Evolutionary conservation across 2,797 vertebrate genomes (phyloP).

Genomic region (Lophura swinhoii): DNA sequence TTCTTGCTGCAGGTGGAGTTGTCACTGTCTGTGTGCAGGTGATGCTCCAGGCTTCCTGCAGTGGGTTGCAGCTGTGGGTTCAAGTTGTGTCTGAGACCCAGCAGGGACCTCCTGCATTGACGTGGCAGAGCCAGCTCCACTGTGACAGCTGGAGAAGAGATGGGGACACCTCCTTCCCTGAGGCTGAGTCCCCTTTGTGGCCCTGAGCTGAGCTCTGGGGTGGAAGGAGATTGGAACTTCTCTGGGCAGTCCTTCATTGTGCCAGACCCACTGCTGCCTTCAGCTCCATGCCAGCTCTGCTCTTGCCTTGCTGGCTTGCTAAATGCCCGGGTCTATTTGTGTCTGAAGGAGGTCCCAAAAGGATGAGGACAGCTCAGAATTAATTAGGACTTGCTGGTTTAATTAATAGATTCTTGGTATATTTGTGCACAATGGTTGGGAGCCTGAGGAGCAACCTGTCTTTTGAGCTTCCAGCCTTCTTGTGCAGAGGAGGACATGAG

Average conservation of each 20-base stretch:
- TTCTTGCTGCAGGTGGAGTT: neutral
- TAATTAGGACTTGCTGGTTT: conserved; percentile 55
- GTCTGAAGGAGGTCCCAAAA: conserved; percentile 9
- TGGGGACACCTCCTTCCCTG: neutral
- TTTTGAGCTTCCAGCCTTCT: neutral
- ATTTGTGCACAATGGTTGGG: neutral
- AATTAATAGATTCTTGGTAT: conserved; percentile 19
- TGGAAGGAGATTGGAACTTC: neutral
- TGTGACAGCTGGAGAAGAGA: neutral
- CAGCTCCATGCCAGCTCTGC: neutral
- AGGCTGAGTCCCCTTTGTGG: neutral
- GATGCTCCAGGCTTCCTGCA: neutral
- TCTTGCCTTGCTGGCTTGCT: neutral
- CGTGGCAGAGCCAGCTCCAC: accelerated
- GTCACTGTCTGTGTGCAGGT: neutral
- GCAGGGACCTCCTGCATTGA: neutral
- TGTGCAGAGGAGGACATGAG: neutral
- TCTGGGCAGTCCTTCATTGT: neutral
- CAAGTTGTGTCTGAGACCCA: neutral
- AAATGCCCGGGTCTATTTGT: conserved; percentile 22
- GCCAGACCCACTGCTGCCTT: accelerated
- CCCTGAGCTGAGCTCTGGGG: neutral
- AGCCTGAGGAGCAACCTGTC: neutral
- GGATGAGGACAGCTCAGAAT: conserved; percentile 40
- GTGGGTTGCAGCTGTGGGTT: neutral